phyloP scores from a whole-genome alignment of 2,797 vertebrate species.

The Paramormyrops hopkinsi region DNA sequence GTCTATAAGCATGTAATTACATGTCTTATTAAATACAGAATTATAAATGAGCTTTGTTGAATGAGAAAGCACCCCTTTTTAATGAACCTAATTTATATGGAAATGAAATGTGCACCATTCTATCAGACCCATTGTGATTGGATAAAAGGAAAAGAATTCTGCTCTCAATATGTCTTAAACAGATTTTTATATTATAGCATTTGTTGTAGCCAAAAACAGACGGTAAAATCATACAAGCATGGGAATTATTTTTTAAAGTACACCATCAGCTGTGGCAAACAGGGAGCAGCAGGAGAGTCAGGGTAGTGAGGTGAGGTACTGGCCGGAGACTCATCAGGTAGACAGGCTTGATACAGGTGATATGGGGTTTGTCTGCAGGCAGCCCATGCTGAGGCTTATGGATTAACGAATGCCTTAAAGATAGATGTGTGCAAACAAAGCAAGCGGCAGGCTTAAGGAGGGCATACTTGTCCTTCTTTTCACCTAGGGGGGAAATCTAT shows the following conservation, averaged over 20 bases:
- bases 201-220: background rate
- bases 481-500: background rate
- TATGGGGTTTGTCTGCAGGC: background rate
- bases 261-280: background rate
- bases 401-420: conserved; percentile 14
- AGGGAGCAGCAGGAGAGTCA: background rate
- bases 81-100: conserved; percentile 78
- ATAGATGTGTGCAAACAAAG: conserved; percentile 6
- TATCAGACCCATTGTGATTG: conserved; percentile 60
- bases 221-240: background rate
- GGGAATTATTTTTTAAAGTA: background rate
- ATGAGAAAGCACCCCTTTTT: conserved; percentile 69
- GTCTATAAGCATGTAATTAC: conserved; percentile 65
- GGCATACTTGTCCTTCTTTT: conserved; percentile 53
- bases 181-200: conserved; percentile 2
- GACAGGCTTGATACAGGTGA: background rate
- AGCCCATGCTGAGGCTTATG: background rate
- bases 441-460: conserved; percentile 33
- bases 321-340: background rate
- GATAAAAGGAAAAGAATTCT: conserved; percentile 36
- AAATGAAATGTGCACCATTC: conserved; percentile 69
- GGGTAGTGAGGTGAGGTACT: background rate
- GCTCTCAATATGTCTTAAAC: background rate
- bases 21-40: conserved; percentile 75
- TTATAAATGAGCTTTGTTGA: conserved; percentile 71